These are phyloP conservation scores for Palloptera scutellata DNA, from an alignment of 2,888 invertebrate genomes.

Conservation along the genomic window DNA sequence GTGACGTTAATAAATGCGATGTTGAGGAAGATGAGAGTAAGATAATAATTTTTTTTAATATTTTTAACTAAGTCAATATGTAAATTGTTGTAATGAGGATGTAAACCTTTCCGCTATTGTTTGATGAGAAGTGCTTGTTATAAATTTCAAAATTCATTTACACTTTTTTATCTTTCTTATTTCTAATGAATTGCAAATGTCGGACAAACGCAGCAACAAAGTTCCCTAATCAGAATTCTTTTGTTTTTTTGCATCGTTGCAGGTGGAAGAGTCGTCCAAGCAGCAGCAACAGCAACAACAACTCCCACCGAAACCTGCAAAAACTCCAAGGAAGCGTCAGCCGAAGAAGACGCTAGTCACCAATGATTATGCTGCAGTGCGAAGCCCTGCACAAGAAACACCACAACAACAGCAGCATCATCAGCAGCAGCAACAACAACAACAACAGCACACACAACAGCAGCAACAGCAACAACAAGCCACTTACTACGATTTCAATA, in stretches of 20 bases:
- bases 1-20: conserved; percentile 54
- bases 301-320: conserved; percentile 55
- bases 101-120: no score
- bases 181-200: no score
- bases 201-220: no score
- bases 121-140: no score
- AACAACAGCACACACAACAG: conserved; percentile 48
- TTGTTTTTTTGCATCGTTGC: conserved; percentile 40
- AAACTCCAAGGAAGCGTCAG: conserved; percentile 61
- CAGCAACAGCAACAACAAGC: conserved; percentile 56
- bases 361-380: conserved; percentile 54
- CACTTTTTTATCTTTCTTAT: no score
- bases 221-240: conserved; percentile 13
- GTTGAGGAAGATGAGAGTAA: conserved; percentile 52
- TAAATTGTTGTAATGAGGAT: no score
- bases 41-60: conserved; percentile 14
- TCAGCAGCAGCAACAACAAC: conserved; percentile 63
- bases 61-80: no score
- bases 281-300: conserved; percentile 40
- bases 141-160: no score
- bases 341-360: conserved; percentile 61
- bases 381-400: conserved; percentile 55
- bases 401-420: conserved; percentile 63
- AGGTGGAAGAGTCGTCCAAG: conserved; percentile 52
- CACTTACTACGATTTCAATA: conserved; percentile 82